Conservation (phyloP, 2,888 invertebrate genomes). For the Bibio marci region DNA sequence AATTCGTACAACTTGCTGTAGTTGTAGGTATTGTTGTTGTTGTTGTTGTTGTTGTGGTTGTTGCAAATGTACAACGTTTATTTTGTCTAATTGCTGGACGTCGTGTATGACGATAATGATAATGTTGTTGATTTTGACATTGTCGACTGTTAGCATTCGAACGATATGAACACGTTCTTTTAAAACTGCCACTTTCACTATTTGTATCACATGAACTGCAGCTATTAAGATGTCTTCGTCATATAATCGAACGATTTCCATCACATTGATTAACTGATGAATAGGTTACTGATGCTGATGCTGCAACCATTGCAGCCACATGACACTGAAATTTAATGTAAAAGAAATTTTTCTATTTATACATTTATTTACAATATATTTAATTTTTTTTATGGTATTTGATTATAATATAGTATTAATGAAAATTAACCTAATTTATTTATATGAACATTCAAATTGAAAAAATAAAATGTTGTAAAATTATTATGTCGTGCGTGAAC, state of each 20-base stretch:
- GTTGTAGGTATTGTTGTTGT: not conserved
- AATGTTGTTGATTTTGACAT: slow-evolving; percentile 27
- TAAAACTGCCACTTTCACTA: slow-evolving; percentile 12
- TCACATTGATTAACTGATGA: slow-evolving; percentile 29
- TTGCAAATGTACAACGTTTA: slow-evolving; percentile 24
- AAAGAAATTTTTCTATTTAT: not conserved
- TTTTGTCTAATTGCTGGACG: slow-evolving; percentile 8
- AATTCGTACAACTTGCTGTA: too few species aligned
- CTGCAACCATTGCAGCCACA: slow-evolving; percentile 30
- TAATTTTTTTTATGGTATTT: too few species aligned
- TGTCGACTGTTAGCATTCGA: slow-evolving; percentile 19
- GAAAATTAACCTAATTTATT: too few species aligned
- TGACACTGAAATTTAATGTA: slow-evolving; percentile 21
- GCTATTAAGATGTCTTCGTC: slow-evolving; percentile 28
- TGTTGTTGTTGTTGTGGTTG: slow-evolving; percentile 15
- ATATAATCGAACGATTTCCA: slow-evolving; percentile 25
- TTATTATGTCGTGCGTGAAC: too few species aligned
- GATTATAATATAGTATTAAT: too few species aligned
- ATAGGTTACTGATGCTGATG: slow-evolving; percentile 28
- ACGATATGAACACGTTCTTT: not conserved
- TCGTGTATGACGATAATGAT: slow-evolving; percentile 24
- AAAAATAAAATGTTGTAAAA: too few species aligned
- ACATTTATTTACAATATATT: not conserved
- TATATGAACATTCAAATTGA: too few species aligned
- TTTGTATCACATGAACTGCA: slow-evolving; percentile 30